Evolutionary conservation across 2,888 invertebrate species (phyloP), one percentile per base, ranked within the genome.

Genomic region (Caprella mutica): DNA sequence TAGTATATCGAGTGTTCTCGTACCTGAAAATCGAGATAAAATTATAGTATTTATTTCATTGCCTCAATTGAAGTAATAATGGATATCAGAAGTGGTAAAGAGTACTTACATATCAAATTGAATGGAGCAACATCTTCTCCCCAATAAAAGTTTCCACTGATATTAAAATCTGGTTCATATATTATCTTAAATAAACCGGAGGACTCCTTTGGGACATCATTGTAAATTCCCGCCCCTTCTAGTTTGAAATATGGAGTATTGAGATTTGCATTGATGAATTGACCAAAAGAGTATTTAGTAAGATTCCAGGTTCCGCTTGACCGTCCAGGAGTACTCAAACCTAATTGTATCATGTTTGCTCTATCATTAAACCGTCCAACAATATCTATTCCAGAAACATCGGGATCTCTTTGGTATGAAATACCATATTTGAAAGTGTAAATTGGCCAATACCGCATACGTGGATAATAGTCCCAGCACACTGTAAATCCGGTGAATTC

Each of bases 391-490:
- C 48, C 48, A 24, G 9, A 30, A 8, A 48, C 30, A n/a, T 26
- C 30, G 8, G 17, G 19, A 2, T 48, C 24, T 6, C 26, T 27
- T 4, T 30, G 29, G 19, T 29, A 48, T 48, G 33, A 21, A 5
- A 48, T 21, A 23, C 26, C 19, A 14, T 48, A 48, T 21, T 29
- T 27, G 8, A 48, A 29, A 21, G 29, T 48, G 26, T 48, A 48
- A 30, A 48, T 29, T 24, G 48, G 48, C 48, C 48, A 48, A 27
- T 30, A 48, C 4, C 29, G 21, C 17, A 30, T 6, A n/a, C 30
- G 29, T 5, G 48, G 48, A 21, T 19, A 48, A 48, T 48, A 48
- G 9, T 48, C 48, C 17, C 29, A 17, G 30, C 48, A 48, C 14
- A 48, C 23, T 5, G 48, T 48, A 4, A 30, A 48, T n/a, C 48